Conservation (phyloP, 1,140 invertebrate species). For the Centruroides vittatus region DNA sequence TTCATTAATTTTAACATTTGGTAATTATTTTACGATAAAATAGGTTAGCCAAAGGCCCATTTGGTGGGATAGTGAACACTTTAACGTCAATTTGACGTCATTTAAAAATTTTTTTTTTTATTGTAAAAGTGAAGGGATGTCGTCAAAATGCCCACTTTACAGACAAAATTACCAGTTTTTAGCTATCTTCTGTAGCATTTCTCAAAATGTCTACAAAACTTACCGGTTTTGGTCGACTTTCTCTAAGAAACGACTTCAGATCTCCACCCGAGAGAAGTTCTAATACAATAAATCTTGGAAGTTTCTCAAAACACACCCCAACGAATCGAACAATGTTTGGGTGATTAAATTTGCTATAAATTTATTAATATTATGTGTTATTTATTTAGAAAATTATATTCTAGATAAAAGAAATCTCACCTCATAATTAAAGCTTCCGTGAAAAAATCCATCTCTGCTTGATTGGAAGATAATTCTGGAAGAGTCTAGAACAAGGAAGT, state of each 20-base stretch:
- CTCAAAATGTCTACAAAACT: neutral
- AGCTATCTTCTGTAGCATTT: no score
- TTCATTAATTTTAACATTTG: no score
- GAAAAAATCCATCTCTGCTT: constrained; percentile 87
- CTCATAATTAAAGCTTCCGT: constrained; percentile 96
- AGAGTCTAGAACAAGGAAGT: constrained; percentile 40
- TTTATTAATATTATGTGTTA: no score
- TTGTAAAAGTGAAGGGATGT: no score
- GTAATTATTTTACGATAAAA: no score
- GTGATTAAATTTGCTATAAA: constrained; percentile 73
- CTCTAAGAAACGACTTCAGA: constrained; percentile 82
- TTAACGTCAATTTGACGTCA: no score
- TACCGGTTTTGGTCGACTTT: constrained; percentile 43
- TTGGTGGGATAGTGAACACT: no score
- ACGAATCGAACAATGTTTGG: constrained; percentile 89
- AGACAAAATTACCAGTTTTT: no score
- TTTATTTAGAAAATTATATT: no score
- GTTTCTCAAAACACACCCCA: constrained; percentile 87
- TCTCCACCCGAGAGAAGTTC: constrained; percentile 91
- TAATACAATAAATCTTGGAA: constrained; percentile 70
- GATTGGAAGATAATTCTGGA: constrained; percentile 68
- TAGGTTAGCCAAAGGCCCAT: no score
- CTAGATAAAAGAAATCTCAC: neutral
- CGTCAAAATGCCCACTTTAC: no score
- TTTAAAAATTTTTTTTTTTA: no score